Percentiles rank a stretch among this genome's conserved stretches.
Conservation (phyloP, 2,888 invertebrate species). For the Panopea generosa region DNA sequence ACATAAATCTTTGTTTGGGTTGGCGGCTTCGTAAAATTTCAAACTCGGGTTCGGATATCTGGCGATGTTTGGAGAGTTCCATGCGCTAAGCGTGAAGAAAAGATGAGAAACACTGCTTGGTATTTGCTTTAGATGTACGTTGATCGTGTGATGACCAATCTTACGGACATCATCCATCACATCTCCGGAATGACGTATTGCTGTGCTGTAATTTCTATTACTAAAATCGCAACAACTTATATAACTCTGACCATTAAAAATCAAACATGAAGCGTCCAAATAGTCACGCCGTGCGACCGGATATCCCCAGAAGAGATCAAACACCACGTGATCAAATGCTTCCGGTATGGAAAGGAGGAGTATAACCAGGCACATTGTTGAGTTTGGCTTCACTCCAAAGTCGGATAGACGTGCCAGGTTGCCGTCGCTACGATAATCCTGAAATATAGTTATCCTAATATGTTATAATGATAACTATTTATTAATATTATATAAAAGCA, state of each 20-base stretch:
- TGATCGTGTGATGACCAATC: slow-evolving; percentile 71
- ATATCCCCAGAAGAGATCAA: slow-evolving; percentile 71
- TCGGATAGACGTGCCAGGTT: slow-evolving; percentile 44
- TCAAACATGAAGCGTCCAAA: slow-evolving; percentile 70
- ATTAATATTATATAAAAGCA: no score
- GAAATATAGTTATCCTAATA: slow-evolving; percentile 2
- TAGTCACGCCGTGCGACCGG: slow-evolving; percentile 58
- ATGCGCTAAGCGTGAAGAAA: slow-evolving; percentile 73
- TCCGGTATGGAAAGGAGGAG: slow-evolving; percentile 67
- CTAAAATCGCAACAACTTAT: slow-evolving; percentile 43
- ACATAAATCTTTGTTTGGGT: slow-evolving; percentile 61
- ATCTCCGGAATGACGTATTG: slow-evolving; percentile 67
- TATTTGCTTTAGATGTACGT: slow-evolving; percentile 63
- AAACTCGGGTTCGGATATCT: slow-evolving; percentile 72
- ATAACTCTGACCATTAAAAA: slow-evolving; percentile 40
- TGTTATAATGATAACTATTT: background rate
- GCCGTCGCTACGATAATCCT: slow-evolving; percentile 40
- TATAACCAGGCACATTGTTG: no score
- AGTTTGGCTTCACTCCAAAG: slow-evolving; percentile 56
- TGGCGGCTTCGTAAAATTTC: slow-evolving; percentile 67
- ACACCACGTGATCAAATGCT: slow-evolving; percentile 60
- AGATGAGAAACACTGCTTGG: slow-evolving; percentile 66
- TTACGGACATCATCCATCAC: slow-evolving; percentile 55
- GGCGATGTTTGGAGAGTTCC: slow-evolving; percentile 68
- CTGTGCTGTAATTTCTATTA: background rate